Evolutionary conservation across 2,797 vertebrate species (phyloP).

Genomic region (Sebastes itinus): DNA sequence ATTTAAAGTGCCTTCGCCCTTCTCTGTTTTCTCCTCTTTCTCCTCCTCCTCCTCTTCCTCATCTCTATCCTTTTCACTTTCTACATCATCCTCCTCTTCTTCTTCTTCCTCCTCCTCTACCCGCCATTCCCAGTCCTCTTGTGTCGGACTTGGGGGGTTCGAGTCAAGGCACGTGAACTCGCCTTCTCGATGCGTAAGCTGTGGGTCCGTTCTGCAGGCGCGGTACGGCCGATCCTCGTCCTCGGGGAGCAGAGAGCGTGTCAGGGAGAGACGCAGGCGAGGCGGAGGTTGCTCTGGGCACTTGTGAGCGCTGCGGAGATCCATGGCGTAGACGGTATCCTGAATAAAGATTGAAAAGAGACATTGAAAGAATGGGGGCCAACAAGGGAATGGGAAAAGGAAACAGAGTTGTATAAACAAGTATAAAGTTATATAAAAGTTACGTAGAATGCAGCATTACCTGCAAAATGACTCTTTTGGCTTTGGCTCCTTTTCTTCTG

Average conservation of each 20-base stretch:
- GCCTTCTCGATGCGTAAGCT: slow-evolving; percentile 29
- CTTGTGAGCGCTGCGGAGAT: slow-evolving; percentile 95
- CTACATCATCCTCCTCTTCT: slow-evolving; percentile 21
- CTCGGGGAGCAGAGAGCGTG: slow-evolving; percentile 79
- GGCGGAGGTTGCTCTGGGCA: slow-evolving; percentile 79
- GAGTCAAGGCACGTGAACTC: slow-evolving; percentile 46
- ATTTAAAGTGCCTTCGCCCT: slow-evolving; percentile 45
- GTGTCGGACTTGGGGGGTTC: slow-evolving; percentile 44
- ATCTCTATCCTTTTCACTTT: slow-evolving; percentile 36
- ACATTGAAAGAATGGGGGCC: background rate
- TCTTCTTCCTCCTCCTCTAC: slow-evolving; percentile 55
- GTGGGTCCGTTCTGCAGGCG: slow-evolving; percentile 20
- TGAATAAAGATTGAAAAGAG: slow-evolving; percentile 49
- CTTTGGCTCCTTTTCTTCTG: slow-evolving; percentile 92
- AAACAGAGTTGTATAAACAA: background rate
- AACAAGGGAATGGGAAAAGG: background rate
- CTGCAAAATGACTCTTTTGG: slow-evolving; percentile 91
- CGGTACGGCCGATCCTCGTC: slow-evolving; percentile 49
- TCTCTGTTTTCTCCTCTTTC: slow-evolving; percentile 38
- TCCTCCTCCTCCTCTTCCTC: slow-evolving; percentile 28
- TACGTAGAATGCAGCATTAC: slow-evolving; percentile 68
- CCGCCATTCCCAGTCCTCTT: slow-evolving; percentile 68
- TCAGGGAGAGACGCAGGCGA: slow-evolving; percentile 90
- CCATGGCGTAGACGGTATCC: slow-evolving; percentile 91
- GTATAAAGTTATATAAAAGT: background rate